Base-by-base conservation (phyloP, 1,140 invertebrate species). In the Drosophila parabipectinata region DNA sequence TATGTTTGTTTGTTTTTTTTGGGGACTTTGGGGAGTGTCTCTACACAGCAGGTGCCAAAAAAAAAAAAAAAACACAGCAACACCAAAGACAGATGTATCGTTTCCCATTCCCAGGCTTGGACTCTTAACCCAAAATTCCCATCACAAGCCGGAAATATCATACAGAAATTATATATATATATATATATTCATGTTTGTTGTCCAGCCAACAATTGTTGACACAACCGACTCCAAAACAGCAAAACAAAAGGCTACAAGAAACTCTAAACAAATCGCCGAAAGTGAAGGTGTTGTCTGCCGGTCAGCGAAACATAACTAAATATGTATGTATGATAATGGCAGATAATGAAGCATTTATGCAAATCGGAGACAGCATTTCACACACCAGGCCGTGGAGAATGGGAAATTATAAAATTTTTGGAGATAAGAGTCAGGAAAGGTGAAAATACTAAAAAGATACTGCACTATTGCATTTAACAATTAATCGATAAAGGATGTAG, bases 261-360 rank as follows among this genome's bases (percentile, higher is more conserved):
- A 52, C 59, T 64, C 44, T 47, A 68, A 66, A 52, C 50, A 53
- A 55, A 62, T 41, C 48, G 80, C 61, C 59, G 62, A 84, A 84
- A 84, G 75, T 83, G 79, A 83, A 83, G 79, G 79, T 78, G 79
- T 61, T 64, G 57, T 34, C 18, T 21, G 44, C 18, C 18, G 41
- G 48, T 39, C 41, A 44, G 39, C 21, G 55, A 63, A 44, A 64
- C 45, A 39, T 51, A 72, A 45, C 45, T 37, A 53, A 37, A 60
- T 67, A 73, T 79, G 69, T 45, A 47, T 77, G 77, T 79, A n/a
- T n/a, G 59, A 76, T 72, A 84, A 80, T 85, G 67, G 56, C 72
- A 79, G 53, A 80, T 84, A 77, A 80, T 85, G 57, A 64, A 56
- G 32, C 69, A 45, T 80, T 84, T 84, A 84, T 84, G 81, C 77